These are phyloP conservation scores for Brachypterus glaber DNA, from an alignment of 2,888 invertebrate species.

Conservation along the genomic window DNA sequence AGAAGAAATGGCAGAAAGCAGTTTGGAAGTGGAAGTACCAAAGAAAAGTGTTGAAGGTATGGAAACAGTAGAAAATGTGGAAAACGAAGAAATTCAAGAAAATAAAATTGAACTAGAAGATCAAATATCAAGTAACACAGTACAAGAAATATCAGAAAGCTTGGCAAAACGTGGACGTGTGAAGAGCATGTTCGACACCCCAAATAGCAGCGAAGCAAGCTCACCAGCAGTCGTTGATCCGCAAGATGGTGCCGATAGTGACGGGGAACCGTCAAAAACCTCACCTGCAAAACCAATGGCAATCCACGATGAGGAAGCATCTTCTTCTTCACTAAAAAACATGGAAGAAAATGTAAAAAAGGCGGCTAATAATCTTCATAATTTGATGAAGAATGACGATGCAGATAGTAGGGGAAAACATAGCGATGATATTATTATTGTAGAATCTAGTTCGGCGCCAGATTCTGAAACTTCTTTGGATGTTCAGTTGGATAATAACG, in stretches of 20 bases:
- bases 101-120: conserved; percentile 11
- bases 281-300: too few species aligned
- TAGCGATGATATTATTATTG: too few species aligned
- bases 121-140: too few species aligned
- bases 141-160: conserved; percentile 5
- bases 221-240: neutral
- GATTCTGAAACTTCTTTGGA: too few species aligned
- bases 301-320: too few species aligned
- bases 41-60: conserved; percentile 24
- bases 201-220: neutral
- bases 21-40: conserved; percentile 17
- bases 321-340: too few species aligned
- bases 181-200: conserved; percentile 1
- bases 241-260: neutral
- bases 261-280: neutral
- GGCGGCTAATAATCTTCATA: too few species aligned
- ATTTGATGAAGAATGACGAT: too few species aligned
- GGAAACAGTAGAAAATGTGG: conserved; percentile 23
- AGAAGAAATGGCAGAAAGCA: conserved; percentile 6
- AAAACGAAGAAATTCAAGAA: conserved; percentile 18
- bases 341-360: conserved; percentile 2
- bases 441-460: too few species aligned
- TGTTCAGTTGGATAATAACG: too few species aligned
- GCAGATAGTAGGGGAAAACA: too few species aligned
- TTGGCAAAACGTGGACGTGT: neutral